Evolutionary conservation across 2,113 vertebrate genomes (phyloP), one percentile per base, ranked within the genome.

Genomic region (Chloroceryle aenea): DNA sequence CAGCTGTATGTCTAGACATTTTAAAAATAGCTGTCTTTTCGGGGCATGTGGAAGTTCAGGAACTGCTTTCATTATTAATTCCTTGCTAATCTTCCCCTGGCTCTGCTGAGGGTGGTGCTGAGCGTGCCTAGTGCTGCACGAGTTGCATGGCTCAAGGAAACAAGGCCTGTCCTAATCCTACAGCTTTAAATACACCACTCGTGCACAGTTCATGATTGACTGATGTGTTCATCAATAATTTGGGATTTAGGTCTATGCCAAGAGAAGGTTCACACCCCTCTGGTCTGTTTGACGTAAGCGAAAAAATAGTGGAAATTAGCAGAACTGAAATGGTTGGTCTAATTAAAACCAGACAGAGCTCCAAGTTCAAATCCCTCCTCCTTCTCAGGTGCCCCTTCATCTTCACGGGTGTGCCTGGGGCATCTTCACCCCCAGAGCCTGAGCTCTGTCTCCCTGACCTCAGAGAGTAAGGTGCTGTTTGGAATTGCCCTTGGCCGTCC

Each of bases 41-140:
- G 32, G n/a, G 90, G 90, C 85, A 47, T 55, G 47, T 68, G 56
- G 12, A 55, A 90, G 91, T 47, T 78, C 76, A 90, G 84, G 92
- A 95, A 29, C 80, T 47, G 68, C 92, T 86, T 96, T 79, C 79
- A 93, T 96, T 95, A 94, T 95, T 95, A 85, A 91, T 93, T 94
- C 86, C 73, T 52, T 68, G 69, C 78, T 93, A 69, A 93, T 96
- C 72, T 90, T 80, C 68, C 93, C 50, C 53, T 47, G 69, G 3
- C 5, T 26, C 85, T 77, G 83, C 76, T 75, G 2, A 1, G n/a
- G 69, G 36, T 6, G 2, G 38, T 1, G 21, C 86, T 75, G 8
- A 72, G 68, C 11, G 4, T 36, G 48, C 38, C 17, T n/a, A 2
- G 43, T n/a, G 6, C 62, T 62, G 67, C n/a, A 1, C 22, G 62